Percentiles rank a stretch among this genome's conserved stretches.
These are phyloP conservation scores for Stigmatopora nigra DNA, from an alignment of 2,113 vertebrate genomes.

Conservation along the genomic window DNA sequence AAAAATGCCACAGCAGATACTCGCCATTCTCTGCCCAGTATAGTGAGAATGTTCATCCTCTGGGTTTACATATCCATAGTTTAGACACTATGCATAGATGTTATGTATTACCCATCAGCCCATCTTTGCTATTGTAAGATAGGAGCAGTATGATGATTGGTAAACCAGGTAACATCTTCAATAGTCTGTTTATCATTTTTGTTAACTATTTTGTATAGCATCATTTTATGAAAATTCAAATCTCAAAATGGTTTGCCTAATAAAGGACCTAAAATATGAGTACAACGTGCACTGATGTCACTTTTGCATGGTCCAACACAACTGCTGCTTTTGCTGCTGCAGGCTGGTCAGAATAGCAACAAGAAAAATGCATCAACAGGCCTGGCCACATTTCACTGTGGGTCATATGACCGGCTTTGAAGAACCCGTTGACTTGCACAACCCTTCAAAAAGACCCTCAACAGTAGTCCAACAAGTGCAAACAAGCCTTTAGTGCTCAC, in stretches of 20 bases:
- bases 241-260: not conserved
- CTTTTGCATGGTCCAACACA: slow-evolving; percentile 1
- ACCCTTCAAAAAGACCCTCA: slow-evolving; percentile 25
- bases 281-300: not conserved
- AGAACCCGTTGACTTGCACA: slow-evolving; percentile 55
- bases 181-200: too few species aligned
- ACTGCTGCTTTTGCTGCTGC: slow-evolving; percentile 3
- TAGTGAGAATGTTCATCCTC: too few species aligned
- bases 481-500: not conserved
- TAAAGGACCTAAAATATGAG: not conserved
- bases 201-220: too few species aligned
- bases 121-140: too few species aligned
- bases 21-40: too few species aligned
- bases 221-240: too few species aligned
- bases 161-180: too few species aligned
- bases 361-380: slow-evolving; percentile 17
- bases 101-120: too few species aligned
- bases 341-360: slow-evolving; percentile 1
- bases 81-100: too few species aligned
- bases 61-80: too few species aligned
- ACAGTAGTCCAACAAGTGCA: not conserved
- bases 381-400: slow-evolving; percentile 15
- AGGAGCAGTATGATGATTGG: too few species aligned
- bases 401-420: slow-evolving; percentile 46
- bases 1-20: too few species aligned